phyloP scores from a whole-genome alignment of 30 jellyfish, hydroid and myxozoan species.

The Mastigias papua region DNA sequence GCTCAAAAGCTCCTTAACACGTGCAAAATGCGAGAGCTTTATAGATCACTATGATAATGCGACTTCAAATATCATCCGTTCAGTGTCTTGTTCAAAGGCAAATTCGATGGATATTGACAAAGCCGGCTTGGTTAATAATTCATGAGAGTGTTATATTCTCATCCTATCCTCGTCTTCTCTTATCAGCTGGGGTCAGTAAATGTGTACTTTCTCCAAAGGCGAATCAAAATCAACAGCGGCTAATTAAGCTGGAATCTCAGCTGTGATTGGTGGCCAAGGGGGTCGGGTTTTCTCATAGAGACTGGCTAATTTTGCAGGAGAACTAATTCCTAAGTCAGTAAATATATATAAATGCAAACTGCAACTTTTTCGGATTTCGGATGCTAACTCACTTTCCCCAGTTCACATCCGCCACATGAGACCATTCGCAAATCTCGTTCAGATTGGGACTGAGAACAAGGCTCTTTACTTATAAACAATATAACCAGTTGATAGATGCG shows the following conservation, averaged over 20 bases:
- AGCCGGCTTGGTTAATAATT: conserved; percentile 28
- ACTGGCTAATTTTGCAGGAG: too few relatives aligned
- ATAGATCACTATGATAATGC: too few relatives aligned
- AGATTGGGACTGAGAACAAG: too few relatives aligned
- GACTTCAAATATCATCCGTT: background rate
- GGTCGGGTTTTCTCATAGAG: background rate
- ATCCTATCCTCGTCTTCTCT: background rate
- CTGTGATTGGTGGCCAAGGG: background rate
- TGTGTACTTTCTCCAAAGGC: conserved; percentile 6
- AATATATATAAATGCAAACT: too few relatives aligned
- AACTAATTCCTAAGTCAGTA: too few relatives aligned
- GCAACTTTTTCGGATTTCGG: too few relatives aligned
- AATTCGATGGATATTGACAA: conserved; percentile 1
- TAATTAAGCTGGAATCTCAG: conserved; percentile 1
- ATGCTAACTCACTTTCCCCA: too few relatives aligned
- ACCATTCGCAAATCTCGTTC: too few relatives aligned
- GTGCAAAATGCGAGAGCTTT: too few relatives aligned
- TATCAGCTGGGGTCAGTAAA: conserved; percentile 12
- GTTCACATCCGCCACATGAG: too few relatives aligned
- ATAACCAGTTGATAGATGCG: background rate
- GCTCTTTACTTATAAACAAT: background rate
- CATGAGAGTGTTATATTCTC: background rate
- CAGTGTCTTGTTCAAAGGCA: conserved; percentile 5
- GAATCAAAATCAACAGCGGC: background rate
- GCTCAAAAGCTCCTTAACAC: too few relatives aligned